phyloP scores from a whole-genome alignment of 1,140 invertebrate genomes.

The Aphaenogaster ashmeadi region DNA sequence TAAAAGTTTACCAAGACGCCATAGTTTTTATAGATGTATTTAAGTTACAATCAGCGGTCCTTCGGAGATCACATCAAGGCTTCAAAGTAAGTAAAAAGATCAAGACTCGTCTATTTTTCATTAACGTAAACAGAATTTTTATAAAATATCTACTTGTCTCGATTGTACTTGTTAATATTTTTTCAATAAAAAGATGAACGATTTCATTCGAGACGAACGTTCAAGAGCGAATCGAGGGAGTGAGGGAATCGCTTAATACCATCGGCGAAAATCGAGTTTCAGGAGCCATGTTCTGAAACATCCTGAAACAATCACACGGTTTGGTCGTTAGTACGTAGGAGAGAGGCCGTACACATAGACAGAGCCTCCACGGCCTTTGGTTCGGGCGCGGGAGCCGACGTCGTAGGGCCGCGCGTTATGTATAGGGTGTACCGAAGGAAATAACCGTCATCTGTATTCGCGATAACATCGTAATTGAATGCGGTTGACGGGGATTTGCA shows the following conservation, averaged over 20 bases:
- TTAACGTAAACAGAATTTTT: background rate
- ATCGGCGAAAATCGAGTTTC: slow-evolving; percentile 69
- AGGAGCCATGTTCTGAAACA: slow-evolving; percentile 78
- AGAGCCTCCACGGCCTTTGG: slow-evolving; percentile 78
- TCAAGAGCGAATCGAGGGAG: background rate
- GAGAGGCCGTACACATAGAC: slow-evolving; percentile 70
- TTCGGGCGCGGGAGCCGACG: slow-evolving; percentile 81
- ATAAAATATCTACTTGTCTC: background rate
- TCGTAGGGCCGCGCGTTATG: slow-evolving; percentile 80
- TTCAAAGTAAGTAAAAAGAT: slow-evolving; percentile 23
- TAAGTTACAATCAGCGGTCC: background rate
- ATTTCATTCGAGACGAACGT: background rate
- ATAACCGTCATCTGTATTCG: slow-evolving; percentile 89
- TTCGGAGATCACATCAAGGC: background rate
- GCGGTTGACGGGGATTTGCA: slow-evolving; percentile 88
- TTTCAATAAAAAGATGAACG: background rate
- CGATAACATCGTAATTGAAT: slow-evolving; percentile 89
- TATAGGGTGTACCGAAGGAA: slow-evolving; percentile 88
- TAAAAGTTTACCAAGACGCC: background rate
- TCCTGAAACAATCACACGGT: slow-evolving; percentile 86
- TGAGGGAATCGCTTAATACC: slow-evolving; percentile 33
- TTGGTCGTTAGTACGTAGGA: slow-evolving; percentile 75
- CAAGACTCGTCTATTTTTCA: background rate
- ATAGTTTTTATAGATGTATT: background rate
- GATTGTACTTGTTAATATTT: background rate